phyloP scores from a whole-genome alignment of 2,113 vertebrate genomes.

The Canis aureus region DNA sequence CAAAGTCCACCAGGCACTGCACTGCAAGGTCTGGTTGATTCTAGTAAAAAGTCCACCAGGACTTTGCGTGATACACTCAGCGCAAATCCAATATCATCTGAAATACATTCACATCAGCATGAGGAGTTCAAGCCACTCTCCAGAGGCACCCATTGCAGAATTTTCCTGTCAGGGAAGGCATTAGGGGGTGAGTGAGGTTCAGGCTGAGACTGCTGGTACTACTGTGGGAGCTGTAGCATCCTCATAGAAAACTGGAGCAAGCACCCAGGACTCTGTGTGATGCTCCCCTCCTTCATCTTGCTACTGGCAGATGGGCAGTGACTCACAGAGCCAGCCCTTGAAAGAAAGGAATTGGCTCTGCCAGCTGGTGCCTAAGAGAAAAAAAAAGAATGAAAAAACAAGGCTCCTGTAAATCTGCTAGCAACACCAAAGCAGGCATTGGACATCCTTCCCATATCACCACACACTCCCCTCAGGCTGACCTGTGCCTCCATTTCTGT shows the following conservation, averaged over 20 bases:
- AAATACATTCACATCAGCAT: background rate
- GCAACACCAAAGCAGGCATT: background rate
- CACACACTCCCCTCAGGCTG: background rate
- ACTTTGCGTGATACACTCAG: background rate
- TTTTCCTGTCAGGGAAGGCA: background rate
- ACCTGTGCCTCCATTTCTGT: background rate
- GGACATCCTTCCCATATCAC: background rate
- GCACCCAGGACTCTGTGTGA: background rate
- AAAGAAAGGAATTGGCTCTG: background rate
- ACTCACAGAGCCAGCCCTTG: background rate
- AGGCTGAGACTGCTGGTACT: background rate
- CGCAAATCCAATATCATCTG: background rate
- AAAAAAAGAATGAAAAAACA: background rate
- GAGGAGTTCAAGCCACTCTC: background rate
- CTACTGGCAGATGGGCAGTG: background rate
- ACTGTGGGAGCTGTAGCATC: accelerated
- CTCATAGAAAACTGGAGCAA: background rate
- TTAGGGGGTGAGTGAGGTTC: accelerated
- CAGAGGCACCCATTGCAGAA: background rate
- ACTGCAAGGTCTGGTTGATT: background rate
- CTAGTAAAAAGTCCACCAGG: background rate
- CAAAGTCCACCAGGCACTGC: background rate
- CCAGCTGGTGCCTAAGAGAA: background rate
- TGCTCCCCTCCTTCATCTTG: background rate
- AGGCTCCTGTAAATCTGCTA: background rate